Percentiles rank a stretch among this genome's conserved stretches.
Conservation (phyloP, 2,797 vertebrate species). For the Melanotaenia nigrans region DNA sequence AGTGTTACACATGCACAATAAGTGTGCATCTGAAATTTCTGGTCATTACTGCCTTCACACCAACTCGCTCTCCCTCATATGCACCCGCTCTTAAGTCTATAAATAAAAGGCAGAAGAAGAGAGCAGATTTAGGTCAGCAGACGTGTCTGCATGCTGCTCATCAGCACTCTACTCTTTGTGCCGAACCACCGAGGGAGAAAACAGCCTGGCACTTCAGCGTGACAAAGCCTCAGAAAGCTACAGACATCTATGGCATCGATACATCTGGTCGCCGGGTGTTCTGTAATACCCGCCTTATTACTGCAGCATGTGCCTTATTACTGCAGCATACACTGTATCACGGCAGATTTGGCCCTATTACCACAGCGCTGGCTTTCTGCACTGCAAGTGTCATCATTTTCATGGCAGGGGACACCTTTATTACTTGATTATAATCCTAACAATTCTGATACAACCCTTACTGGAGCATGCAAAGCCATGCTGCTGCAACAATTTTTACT, state of each 20-base stretch:
- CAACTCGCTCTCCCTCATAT: constrained; percentile 50
- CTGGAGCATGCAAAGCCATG: constrained; percentile 24
- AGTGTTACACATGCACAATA: neutral
- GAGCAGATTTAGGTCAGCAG: constrained; percentile 78
- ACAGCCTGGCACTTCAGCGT: constrained; percentile 38
- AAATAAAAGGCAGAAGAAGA: constrained; percentile 73
- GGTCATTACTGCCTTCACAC: constrained; percentile 10
- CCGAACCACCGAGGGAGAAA: constrained; percentile 35
- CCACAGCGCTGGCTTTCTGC: neutral
- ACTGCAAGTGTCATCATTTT: constrained; percentile 57
- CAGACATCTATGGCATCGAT: constrained; percentile 31
- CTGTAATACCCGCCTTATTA: constrained; percentile 32
- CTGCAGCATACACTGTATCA: constrained; percentile 37
- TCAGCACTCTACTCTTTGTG: constrained; percentile 49
- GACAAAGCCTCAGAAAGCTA: constrained; percentile 29
- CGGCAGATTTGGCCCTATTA: neutral
- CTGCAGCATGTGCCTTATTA: constrained; percentile 57
- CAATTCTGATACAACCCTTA: constrained; percentile 32
- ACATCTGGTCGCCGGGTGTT: constrained; percentile 18
- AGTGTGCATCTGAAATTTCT: constrained; percentile 11
- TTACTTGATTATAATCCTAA: constrained; percentile 55
- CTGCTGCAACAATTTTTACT: constrained; percentile 15
- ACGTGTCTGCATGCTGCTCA: constrained; percentile 64
- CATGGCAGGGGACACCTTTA: constrained; percentile 50
- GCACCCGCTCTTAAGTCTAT: constrained; percentile 63